Evolutionary conservation across 1,140 invertebrate species (phyloP), one percentile per base, ranked within the genome.

Genomic region (Chironomus striatipennis): DNA sequence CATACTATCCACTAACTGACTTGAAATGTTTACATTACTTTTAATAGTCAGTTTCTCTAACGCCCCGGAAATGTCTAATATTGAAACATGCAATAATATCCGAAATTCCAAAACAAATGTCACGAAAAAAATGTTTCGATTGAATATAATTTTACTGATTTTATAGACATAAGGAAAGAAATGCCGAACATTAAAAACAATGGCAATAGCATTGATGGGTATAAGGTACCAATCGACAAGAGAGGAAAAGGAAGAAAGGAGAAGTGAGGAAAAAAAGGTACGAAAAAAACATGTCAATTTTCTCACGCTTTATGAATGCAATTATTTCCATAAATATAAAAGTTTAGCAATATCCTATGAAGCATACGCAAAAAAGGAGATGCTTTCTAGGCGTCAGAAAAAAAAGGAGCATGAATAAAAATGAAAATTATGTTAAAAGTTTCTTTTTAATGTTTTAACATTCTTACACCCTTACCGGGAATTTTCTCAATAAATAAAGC

Each of bases 281-380:
- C 47, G 47, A 57, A 57, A 34, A n/a, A 57, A 57, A n/a, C 47
- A 57, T 57, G 47, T 57, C 47, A 57, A 57, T 57, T 57, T 57
- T 57, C 47, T n/a, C 47, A 57, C 47, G 47, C 47, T 57, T 57
- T 57, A 57, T 57, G 47, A 57, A 57, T 57, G 47, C 47, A 57
- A 57, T 57, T 57, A 57, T 57, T 57, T 57, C n/a, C 47, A 57
- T 57, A 57, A 57, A 57, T 57, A 57, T 57, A 57, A 57, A 57
- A 57, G 47, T 57, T 57, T 57, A 57, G 47, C 47, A 57, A 57
- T 57, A 57, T 57, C 47, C 47, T 57, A 34, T 34, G 24, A 34
- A 57, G 47, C 47, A 57, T 57, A 57, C 47, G 10, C 12, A 57
- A 57, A 47, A 57, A 57, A n/a, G n/a, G 47, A 57, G 47, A 57